phyloP scores from a whole-genome alignment of 2,888 invertebrate species.

The Omphaloscelis lunosa region DNA sequence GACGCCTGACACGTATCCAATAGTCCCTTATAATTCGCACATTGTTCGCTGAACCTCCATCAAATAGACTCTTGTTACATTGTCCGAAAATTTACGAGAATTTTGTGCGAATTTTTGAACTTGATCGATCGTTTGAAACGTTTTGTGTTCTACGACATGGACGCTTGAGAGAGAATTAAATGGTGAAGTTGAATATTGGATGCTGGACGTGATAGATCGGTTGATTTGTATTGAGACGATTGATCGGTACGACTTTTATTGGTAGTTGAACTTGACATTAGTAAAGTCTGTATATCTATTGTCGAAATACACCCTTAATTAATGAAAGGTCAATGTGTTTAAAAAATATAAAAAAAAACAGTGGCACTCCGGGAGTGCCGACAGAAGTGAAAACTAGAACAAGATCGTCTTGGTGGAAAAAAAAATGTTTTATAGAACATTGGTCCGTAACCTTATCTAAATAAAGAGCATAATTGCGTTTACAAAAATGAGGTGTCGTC shows the following conservation, averaged over 20 bases:
- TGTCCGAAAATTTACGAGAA: slow-evolving; percentile 48
- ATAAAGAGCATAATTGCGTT: no score
- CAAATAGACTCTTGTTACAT: slow-evolving; percentile 50
- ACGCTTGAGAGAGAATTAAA: slow-evolving; percentile 38
- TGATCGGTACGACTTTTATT: slow-evolving; percentile 39
- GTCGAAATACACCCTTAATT: neutral
- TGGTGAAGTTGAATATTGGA: slow-evolving; percentile 23
- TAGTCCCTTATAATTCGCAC: slow-evolving; percentile 61
- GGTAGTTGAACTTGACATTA: neutral
- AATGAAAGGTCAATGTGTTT: no score
- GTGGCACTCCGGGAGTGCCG: no score
- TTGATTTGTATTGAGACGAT: slow-evolving; percentile 12
- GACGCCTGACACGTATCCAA: slow-evolving; percentile 59
- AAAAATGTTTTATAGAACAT: no score
- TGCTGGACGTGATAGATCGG: slow-evolving; percentile 29
- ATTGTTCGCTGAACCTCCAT: slow-evolving; percentile 57
- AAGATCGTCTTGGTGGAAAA: no score
- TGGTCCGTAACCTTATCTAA: no score
- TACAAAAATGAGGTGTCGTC: no score
- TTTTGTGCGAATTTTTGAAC: slow-evolving; percentile 36
- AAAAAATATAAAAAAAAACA: no score
- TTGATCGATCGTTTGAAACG: slow-evolving; percentile 42
- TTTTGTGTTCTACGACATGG: slow-evolving; percentile 22
- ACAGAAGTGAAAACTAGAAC: no score
- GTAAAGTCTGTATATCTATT: neutral